These are phyloP conservation scores for Hypocryptadius cinnamomeus DNA, from an alignment of 2,113 vertebrate genomes.

Conservation along the genomic window DNA sequence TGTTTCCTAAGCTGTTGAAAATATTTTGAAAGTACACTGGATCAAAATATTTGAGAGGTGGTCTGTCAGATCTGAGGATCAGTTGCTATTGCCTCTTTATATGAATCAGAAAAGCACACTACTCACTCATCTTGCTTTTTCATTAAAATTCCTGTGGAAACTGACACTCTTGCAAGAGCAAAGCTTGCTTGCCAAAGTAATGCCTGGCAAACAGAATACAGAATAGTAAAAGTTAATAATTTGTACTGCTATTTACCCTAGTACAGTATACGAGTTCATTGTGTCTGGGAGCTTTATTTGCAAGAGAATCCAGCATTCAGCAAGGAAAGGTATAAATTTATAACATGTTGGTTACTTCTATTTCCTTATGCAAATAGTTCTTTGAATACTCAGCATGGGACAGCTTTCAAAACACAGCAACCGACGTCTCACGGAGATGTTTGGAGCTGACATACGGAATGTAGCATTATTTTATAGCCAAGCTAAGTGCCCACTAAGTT, in stretches of 20 bases:
- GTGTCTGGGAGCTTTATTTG: neutral
- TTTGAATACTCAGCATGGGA: neutral
- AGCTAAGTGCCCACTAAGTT: neutral
- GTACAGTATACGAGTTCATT: neutral
- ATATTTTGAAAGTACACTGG: neutral
- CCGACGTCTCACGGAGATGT: neutral
- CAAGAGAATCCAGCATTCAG: neutral
- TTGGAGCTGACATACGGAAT: neutral
- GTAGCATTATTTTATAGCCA: neutral
- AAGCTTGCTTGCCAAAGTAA: neutral
- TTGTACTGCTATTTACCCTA: neutral
- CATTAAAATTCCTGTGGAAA: neutral
- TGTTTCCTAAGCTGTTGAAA: neutral
- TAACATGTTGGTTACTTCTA: neutral
- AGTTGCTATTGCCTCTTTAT: neutral
- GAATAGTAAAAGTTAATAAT: neutral
- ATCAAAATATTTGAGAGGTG: neutral
- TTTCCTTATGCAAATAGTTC: neutral
- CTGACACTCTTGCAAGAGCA: neutral
- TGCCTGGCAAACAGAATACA: neutral
- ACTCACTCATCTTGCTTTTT: neutral
- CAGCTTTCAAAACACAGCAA: neutral
- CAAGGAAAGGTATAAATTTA: neutral
- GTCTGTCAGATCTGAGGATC: neutral
- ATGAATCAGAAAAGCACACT: neutral